These are phyloP conservation scores for Chamaetylas fuelleborni DNA, from an alignment of 2,113 vertebrate genomes.

Conservation along the genomic window DNA sequence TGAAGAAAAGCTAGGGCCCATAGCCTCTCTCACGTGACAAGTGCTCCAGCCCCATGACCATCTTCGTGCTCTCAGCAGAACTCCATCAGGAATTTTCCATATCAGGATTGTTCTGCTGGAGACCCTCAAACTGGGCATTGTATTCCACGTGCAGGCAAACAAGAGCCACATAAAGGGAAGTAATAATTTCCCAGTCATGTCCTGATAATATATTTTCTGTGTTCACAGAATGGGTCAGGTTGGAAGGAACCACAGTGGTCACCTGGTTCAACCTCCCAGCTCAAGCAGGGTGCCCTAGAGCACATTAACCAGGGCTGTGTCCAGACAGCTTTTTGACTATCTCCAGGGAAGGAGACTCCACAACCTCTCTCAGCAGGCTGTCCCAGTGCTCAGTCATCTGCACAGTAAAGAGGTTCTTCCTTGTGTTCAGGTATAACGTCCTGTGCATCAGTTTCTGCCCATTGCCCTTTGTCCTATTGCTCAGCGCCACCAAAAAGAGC, in stretches of 20 bases:
- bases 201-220: background rate
- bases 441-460: background rate
- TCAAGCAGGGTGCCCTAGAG: background rate
- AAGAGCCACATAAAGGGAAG: background rate
- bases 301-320: background rate
- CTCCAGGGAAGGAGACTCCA: background rate
- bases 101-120: background rate
- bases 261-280: background rate
- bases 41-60: background rate
- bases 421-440: rapidly evolving
- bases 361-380: background rate
- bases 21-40: background rate
- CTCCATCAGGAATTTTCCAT: background rate
- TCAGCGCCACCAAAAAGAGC: background rate
- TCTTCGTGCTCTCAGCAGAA: background rate
- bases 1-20: background rate
- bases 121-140: rapidly evolving
- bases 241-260: background rate
- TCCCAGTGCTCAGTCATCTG: background rate
- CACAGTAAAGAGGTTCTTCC: background rate
- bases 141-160: background rate
- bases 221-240: background rate
- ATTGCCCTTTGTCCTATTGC: background rate
- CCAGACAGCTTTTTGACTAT: background rate
- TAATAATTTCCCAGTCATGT: background rate